A percentile compares a stretch with the other conserved stretches of the same genome.
Conservation (phyloP, 2,797 vertebrate species). For the Rhincodon typus region DNA sequence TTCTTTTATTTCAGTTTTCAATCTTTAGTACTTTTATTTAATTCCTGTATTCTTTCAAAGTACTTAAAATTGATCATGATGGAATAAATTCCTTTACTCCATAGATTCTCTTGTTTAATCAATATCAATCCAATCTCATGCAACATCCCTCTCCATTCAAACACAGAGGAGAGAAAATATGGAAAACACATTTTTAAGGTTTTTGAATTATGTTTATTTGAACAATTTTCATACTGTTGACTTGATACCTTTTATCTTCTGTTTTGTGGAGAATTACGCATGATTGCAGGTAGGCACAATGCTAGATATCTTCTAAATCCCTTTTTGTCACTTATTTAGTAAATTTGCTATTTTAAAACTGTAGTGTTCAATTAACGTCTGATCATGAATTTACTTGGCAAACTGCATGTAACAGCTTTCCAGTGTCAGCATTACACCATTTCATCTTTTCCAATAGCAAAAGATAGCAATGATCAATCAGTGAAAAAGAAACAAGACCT, state of each 20-base stretch:
- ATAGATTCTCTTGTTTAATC: not conserved
- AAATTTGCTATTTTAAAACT: not conserved
- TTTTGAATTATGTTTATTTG: not conserved
- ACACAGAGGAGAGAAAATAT: not conserved
- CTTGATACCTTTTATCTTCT: not conserved
- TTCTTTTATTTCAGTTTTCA: not conserved
- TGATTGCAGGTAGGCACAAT: not conserved
- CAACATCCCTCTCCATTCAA: not conserved
- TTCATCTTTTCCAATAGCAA: not conserved
- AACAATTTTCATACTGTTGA: not conserved
- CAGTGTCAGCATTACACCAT: not conserved
- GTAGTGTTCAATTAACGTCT: not conserved
- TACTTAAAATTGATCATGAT: not conserved
- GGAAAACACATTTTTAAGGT: not conserved
- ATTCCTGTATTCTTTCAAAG: not conserved
- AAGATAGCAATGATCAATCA: not conserved
- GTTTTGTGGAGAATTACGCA: too few relatives aligned
- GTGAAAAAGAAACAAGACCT: not conserved
- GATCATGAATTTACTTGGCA: not conserved
- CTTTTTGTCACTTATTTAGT: not conserved
- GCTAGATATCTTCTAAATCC: not conserved
- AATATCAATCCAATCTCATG: not conserved
- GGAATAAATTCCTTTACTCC: not conserved
- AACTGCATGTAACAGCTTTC: not conserved
- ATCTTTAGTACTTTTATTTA: not conserved